A percentile compares a stretch with the other conserved stretches of the same genome.
These are phyloP conservation scores for Halichondria panicea DNA, from an alignment of 37 sponge, comb jelly and placozoan genomes.

Conservation along the genomic window DNA sequence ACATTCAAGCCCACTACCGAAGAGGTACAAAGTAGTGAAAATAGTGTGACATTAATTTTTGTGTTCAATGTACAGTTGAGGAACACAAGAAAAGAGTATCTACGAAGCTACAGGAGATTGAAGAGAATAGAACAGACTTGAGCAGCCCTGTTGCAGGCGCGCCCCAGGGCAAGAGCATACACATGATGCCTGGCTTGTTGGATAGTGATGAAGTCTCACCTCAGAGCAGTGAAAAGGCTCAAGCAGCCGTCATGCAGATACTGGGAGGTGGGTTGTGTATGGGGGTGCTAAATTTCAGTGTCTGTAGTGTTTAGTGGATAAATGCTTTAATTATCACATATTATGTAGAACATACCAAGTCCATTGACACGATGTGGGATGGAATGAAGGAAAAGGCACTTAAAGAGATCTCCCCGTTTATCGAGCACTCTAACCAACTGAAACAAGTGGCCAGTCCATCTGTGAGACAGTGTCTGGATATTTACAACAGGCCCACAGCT, in stretches of 20 bases:
- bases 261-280: background rate
- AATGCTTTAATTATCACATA: background rate
- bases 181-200: background rate
- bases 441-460: slow-evolving; percentile 43
- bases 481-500: slow-evolving; percentile 34
- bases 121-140: background rate
- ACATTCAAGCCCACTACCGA: slow-evolving; percentile 13
- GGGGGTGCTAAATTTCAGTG: background rate
- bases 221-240: background rate
- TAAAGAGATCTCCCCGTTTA: slow-evolving; percentile 1
- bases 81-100: slow-evolving; percentile 36
- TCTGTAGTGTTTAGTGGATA: background rate
- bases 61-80: background rate
- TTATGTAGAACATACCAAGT: background rate
- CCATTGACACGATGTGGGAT: background rate
- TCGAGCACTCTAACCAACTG: background rate
- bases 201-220: background rate
- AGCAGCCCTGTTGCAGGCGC: background rate
- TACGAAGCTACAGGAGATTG: background rate
- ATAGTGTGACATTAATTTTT: background rate
- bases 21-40: slow-evolving; percentile 2
- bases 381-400: background rate
- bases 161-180: background rate
- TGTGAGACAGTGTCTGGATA: slow-evolving; percentile 39
- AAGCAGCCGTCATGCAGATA: background rate